A percentile compares a stretch with the other conserved stretches of the same genome.
Conservation (phyloP, 2,888 invertebrate genomes). For the Hirtodrosophila duncani region DNA sequence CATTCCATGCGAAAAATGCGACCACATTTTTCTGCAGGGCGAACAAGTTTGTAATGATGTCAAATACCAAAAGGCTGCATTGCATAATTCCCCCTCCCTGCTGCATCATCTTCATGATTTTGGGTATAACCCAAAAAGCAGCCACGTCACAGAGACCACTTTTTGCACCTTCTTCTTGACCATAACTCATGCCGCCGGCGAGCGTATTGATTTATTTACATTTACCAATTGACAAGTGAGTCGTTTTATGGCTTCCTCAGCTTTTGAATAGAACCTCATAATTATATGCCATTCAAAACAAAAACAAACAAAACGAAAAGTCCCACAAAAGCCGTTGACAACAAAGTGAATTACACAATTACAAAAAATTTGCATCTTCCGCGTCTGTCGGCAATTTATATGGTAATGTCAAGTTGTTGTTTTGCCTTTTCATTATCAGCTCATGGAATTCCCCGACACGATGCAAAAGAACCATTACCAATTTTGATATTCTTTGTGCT, state of each 20-base stretch:
- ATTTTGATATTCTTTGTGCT: constrained; percentile 13
- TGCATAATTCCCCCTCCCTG: constrained; percentile 47
- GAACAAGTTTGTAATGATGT: constrained; percentile 69
- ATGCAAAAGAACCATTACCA: constrained; percentile 20
- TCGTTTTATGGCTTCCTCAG: constrained; percentile 17
- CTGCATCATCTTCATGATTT: constrained; percentile 12
- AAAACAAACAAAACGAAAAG: constrained; percentile 6
- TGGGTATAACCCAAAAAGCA: too few relatives aligned
- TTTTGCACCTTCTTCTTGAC: background rate
- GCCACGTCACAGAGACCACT: too few relatives aligned
- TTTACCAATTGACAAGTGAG: constrained; percentile 23
- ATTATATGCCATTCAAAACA: constrained; percentile 14
- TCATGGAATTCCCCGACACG: constrained; percentile 29
- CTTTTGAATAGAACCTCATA: constrained; percentile 30
- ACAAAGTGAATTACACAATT: constrained; percentile 18
- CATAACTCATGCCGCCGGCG: constrained; percentile 3
- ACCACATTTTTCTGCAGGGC: constrained; percentile 62
- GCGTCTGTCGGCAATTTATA: constrained; percentile 19
- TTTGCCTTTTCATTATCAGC: constrained; percentile 16
- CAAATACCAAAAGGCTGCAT: constrained; percentile 51
- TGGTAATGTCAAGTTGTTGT: constrained; percentile 31
- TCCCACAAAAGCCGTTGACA: too few relatives aligned
- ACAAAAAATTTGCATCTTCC: constrained; percentile 33
- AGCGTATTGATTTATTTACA: constrained; percentile 25
- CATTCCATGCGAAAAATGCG: constrained; percentile 45